phyloP scores from a whole-genome alignment of 2,888 invertebrate genomes.

The Mythimna albipuncta region DNA sequence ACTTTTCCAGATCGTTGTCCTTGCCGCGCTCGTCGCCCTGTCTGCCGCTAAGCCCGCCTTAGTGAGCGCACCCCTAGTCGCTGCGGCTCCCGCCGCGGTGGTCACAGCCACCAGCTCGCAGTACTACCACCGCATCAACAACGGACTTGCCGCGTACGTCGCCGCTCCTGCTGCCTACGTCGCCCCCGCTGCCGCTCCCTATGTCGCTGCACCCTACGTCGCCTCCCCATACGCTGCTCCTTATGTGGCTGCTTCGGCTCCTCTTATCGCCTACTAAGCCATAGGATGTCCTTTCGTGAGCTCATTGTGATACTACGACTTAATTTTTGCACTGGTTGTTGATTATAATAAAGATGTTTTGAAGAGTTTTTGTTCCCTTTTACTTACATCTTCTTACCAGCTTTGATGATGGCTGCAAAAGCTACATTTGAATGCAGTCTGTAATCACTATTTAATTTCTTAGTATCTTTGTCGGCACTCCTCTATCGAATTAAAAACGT shows the following conservation, averaged over 20 bases:
- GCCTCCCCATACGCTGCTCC: slow-evolving; percentile 67
- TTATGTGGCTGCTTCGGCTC: slow-evolving; percentile 65
- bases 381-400: background rate
- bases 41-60: slow-evolving; percentile 81
- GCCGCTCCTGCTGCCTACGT: slow-evolving; percentile 83
- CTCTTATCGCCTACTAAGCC: slow-evolving; percentile 70
- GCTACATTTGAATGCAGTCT: too few relatives aligned
- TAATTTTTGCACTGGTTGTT: slow-evolving; percentile 52
- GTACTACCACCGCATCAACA: slow-evolving; percentile 92
- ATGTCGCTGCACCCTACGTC: slow-evolving; percentile 69
- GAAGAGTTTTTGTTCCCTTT: slow-evolving; percentile 37
- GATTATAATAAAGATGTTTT: slow-evolving; percentile 48
- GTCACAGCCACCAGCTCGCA: slow-evolving; percentile 93
- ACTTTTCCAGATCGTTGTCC: slow-evolving; percentile 77
- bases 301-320: slow-evolving; percentile 73
- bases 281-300: slow-evolving; percentile 16
- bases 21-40: slow-evolving; percentile 82
- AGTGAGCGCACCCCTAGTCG: slow-evolving; percentile 79
- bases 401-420: too few relatives aligned
- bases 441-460: too few relatives aligned
- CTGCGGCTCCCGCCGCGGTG: slow-evolving; percentile 85
- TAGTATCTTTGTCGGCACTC: too few relatives aligned
- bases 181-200: slow-evolving; percentile 75
- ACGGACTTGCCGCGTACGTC: slow-evolving; percentile 85
- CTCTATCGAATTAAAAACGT: too few relatives aligned